Conservation (phyloP, 2,888 invertebrate species). For the Prosapia bicincta region DNA sequence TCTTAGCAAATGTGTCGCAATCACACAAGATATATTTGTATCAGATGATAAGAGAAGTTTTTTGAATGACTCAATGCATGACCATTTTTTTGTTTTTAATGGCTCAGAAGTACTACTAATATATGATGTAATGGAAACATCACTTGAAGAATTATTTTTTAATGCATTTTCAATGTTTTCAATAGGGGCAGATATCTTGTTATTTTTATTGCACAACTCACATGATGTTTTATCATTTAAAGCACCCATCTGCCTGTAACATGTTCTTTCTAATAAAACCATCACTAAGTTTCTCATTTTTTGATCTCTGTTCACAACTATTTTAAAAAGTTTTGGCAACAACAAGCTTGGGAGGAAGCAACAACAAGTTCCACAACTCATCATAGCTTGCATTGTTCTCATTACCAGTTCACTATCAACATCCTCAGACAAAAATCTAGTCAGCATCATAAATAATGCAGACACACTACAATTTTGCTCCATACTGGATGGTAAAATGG, state of each 20-base stretch:
- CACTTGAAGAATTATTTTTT: conserved; percentile 10
- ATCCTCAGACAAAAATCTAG: conserved; percentile 40
- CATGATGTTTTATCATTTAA: conserved; percentile 35
- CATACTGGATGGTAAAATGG: conserved; percentile 44
- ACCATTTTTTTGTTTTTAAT: conserved; percentile 45
- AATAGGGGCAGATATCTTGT: background rate
- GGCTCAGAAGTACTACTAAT: background rate
- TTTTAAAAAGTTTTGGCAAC: conserved; percentile 42
- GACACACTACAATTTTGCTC: conserved; percentile 55
- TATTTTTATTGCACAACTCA: conserved; percentile 33
- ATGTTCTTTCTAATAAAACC: conserved; percentile 55
- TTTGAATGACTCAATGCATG: conserved; percentile 56
- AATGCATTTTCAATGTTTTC: conserved; percentile 32
- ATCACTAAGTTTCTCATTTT: conserved; percentile 50
- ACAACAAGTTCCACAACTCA: conserved; percentile 59
- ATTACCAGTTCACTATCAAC: conserved; percentile 36
- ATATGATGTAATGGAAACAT: background rate
- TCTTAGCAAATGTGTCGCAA: conserved; percentile 56
- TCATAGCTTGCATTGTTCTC: conserved; percentile 50
- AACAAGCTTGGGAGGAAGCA: conserved; percentile 53
- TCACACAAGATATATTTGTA: conserved; percentile 53
- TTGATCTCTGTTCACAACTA: conserved; percentile 46
- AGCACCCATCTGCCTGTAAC: conserved; percentile 59
- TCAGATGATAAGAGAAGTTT: conserved; percentile 56
- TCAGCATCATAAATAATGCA: conserved; percentile 54